phyloP scores from a whole-genome alignment of 2,113 vertebrate genomes.

The Jacana jacana region DNA sequence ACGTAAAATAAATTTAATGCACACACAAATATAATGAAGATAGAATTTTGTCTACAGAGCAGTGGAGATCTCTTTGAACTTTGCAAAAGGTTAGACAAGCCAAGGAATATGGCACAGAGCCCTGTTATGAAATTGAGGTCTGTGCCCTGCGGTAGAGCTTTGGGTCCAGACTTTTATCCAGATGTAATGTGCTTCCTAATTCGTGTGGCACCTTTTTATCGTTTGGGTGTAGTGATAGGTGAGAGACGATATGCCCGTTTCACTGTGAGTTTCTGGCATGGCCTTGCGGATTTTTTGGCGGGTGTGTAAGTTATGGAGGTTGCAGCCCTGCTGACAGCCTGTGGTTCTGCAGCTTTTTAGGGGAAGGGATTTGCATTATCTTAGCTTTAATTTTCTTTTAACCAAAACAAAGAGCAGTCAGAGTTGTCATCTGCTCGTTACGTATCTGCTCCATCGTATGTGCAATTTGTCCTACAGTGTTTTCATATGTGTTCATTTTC shows the following conservation, averaged over 20 bases:
- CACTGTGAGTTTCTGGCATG: background rate
- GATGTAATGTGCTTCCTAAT: background rate
- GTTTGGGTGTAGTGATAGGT: background rate
- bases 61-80: background rate
- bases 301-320: background rate
- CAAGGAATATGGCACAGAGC: fast-evolving
- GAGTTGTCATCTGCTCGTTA: conserved; percentile 50
- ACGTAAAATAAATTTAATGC: background rate
- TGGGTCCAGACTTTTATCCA: background rate
- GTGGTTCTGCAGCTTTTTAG: background rate
- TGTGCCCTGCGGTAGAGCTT: background rate
- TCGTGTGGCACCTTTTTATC: background rate
- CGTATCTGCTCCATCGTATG: background rate
- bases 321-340: conserved; percentile 1
- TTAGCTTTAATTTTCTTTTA: conserved; percentile 47
- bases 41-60: background rate
- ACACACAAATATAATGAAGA: background rate
- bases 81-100: background rate
- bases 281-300: background rate
- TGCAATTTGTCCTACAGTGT: background rate
- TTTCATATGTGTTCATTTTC: conserved; percentile 49
- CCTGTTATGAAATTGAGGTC: background rate
- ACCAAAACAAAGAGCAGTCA: conserved; percentile 49
- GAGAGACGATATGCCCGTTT: background rate
- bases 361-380: conserved; percentile 52